Percentiles rank a stretch among this genome's conserved stretches.
Evolutionary conservation across 2,797 vertebrate species (phyloP).

Genomic region (Hirundo rustica): DNA sequence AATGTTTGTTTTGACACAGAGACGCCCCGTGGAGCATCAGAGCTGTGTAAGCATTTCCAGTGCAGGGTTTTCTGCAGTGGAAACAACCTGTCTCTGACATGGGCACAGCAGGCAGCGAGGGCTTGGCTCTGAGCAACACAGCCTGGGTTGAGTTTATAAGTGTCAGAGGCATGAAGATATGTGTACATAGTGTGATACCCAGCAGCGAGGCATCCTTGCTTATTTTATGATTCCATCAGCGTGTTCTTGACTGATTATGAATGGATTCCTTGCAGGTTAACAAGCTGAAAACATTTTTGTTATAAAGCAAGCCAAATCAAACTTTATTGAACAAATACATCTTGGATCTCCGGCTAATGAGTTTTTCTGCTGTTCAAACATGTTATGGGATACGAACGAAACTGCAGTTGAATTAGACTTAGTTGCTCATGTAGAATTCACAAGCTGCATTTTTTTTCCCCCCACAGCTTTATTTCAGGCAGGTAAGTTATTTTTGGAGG

Average conservation of each 20-base stretch:
- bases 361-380: neutral
- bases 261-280: neutral
- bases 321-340: neutral
- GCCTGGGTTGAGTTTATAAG: neutral
- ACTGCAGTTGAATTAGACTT: neutral
- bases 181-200: neutral
- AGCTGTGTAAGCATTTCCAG: neutral
- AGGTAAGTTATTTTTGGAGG: neutral
- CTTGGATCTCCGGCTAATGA: neutral
- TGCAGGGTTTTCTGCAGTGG: neutral
- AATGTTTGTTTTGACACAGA: neutral
- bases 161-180: neutral
- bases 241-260: neutral
- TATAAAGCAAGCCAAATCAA: neutral
- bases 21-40: neutral
- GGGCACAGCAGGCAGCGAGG: neutral
- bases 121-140: neutral
- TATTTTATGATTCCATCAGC: neutral
- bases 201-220: neutral
- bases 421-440: neutral
- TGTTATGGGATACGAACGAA: neutral
- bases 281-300: neutral
- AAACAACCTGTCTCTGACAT: neutral
- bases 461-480: neutral
- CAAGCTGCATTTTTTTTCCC: neutral